These are phyloP conservation scores for Panthera uncia DNA, from an alignment of 2,113 vertebrate species.

Conservation along the genomic window DNA sequence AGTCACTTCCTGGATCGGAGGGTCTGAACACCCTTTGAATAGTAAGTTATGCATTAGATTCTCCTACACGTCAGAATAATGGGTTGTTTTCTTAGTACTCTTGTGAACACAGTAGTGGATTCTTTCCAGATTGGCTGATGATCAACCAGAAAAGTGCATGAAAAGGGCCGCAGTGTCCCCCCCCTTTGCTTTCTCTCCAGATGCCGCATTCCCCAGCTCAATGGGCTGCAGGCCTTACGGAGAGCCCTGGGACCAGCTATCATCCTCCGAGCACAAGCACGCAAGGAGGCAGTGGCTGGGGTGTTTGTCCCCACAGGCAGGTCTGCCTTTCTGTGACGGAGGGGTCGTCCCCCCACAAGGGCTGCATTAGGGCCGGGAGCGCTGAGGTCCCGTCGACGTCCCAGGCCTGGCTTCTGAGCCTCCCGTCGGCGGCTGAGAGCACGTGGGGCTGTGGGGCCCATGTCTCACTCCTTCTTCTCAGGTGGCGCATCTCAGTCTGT, in stretches of 20 bases:
- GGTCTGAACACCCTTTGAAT: not conserved
- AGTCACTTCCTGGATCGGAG: not conserved
- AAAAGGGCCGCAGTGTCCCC: not conserved
- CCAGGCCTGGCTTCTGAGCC: too few species aligned
- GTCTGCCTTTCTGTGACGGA: rapidly evolving
- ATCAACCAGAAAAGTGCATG: not conserved
- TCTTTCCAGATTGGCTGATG: not conserved
- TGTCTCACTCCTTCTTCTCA: not conserved
- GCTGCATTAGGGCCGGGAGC: rapidly evolving
- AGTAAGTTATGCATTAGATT: not conserved
- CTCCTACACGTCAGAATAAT: not conserved
- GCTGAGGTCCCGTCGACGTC: rapidly evolving
- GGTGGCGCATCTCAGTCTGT: not conserved
- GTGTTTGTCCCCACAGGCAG: rapidly evolving
- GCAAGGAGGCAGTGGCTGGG: too few species aligned
- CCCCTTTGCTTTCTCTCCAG: not conserved
- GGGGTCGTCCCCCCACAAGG: rapidly evolving
- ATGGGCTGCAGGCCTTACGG: rapidly evolving
- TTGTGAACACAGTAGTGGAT: not conserved
- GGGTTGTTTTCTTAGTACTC: not conserved
- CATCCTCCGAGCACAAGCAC: rapidly evolving
- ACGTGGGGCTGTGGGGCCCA: not conserved
- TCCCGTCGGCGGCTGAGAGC: rapidly evolving
- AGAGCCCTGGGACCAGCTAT: not conserved
- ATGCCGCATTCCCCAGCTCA: not conserved